Percentiles rank a stretch among this genome's conserved stretches.
Evolutionary conservation across 2,113 vertebrate genomes (phyloP).

Genomic region (Etheostoma spectabile): DNA sequence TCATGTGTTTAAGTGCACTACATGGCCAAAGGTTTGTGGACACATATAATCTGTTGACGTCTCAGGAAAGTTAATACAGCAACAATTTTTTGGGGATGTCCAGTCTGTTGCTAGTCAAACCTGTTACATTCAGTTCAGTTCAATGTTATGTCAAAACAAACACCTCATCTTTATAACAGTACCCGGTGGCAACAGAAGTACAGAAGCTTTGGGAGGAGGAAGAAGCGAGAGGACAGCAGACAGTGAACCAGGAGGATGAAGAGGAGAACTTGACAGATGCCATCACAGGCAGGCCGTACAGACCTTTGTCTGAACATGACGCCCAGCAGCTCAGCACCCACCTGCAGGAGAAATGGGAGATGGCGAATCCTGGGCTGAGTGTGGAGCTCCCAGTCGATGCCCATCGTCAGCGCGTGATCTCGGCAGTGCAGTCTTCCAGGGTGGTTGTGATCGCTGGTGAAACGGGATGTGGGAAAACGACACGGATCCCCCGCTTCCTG

Average conservation of each 20-base stretch:
- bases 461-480: conserved; percentile 97
- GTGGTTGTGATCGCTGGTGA: conserved; percentile 94
- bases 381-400: conserved; percentile 89
- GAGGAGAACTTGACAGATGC: conserved; percentile 86
- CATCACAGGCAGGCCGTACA: conserved; percentile 89
- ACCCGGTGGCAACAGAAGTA: conserved; percentile 83
- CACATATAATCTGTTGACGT: too few species aligned
- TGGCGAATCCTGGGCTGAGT: conserved; percentile 71
- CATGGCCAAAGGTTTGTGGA: neutral
- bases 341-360: conserved; percentile 89
- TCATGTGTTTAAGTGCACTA: neutral
- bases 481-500: conserved; percentile 93
- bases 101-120: neutral
- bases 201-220: conserved; percentile 78
- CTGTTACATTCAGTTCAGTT: neutral
- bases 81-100: neutral
- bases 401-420: conserved; percentile 89
- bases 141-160: neutral
- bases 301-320: conserved; percentile 81
- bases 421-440: conserved; percentile 86
- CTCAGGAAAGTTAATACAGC: neutral
- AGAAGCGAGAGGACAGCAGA: conserved; percentile 58
- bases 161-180: conserved; percentile 76
- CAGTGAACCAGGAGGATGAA: conserved; percentile 40
- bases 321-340: conserved; percentile 81